Evolutionary conservation across 2,888 invertebrate species (phyloP).

Genomic region (Xestia xanthographa): DNA sequence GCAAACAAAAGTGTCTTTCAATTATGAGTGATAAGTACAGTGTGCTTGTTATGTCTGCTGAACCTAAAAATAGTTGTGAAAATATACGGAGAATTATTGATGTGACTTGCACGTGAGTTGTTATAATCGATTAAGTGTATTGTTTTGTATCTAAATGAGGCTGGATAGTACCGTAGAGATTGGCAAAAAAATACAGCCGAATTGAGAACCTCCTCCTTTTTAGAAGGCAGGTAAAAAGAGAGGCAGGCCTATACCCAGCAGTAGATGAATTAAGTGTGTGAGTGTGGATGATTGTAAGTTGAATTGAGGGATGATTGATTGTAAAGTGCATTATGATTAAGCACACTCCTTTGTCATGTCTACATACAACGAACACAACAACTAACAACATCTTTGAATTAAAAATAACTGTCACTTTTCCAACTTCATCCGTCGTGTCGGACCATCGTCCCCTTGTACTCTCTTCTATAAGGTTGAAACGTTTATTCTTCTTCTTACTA

Average conservation of each 20-base stretch:
- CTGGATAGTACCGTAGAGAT: not conserved
- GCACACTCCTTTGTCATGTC: not conserved
- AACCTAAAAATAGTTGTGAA: conserved; percentile 29
- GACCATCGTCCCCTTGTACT: not conserved
- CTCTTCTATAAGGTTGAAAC: not conserved
- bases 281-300: not conserved
- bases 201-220: too few species aligned
- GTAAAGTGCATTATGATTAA: not conserved
- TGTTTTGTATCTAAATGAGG: not conserved
- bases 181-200: too few species aligned
- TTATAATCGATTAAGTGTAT: too few species aligned
- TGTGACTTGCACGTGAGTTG: not conserved
- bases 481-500: not conserved
- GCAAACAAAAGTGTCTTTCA: conserved; percentile 37
- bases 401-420: not conserved
- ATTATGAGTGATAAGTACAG: conserved; percentile 33
- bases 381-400: too few species aligned
- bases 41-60: conserved; percentile 5
- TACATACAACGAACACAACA: not conserved
- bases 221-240: too few species aligned
- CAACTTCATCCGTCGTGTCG: not conserved
- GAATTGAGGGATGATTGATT: not conserved
- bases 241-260: not conserved
- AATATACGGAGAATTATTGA: not conserved
- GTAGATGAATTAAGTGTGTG: not conserved